These are phyloP conservation scores for Aphaenogaster ashmeadi DNA, from an alignment of 1,140 invertebrate species.

Conservation along the genomic window DNA sequence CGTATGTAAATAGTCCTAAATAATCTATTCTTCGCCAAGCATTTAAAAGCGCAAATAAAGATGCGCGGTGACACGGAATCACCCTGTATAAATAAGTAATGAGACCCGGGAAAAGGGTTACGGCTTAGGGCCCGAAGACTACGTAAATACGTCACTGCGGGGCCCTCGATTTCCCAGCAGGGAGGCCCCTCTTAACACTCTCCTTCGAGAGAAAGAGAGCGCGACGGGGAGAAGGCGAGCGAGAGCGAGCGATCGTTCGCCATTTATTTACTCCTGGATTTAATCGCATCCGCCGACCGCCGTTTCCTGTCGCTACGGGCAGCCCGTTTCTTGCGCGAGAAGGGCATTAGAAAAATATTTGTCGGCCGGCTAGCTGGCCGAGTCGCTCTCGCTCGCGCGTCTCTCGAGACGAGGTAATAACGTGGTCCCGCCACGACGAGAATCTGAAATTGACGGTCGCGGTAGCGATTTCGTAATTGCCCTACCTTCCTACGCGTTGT, in stretches of 20 bases:
- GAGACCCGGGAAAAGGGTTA: conserved; percentile 29
- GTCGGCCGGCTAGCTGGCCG: not conserved
- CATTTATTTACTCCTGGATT: conserved; percentile 73
- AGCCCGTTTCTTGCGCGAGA: conserved; percentile 50
- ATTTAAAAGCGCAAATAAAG: conserved; percentile 14
- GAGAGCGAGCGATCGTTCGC: conserved; percentile 43
- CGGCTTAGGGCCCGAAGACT: conserved; percentile 30
- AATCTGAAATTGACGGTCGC: conserved; percentile 55
- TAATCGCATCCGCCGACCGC: conserved; percentile 71
- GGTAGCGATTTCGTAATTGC: conserved; percentile 57
- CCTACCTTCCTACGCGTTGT: conserved; percentile 6
- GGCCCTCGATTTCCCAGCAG: conserved; percentile 62
- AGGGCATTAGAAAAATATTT: conserved; percentile 54
- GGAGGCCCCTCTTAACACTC: conserved; percentile 54
- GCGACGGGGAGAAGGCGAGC: not conserved
- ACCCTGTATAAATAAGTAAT: conserved; percentile 37
- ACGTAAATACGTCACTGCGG: conserved; percentile 59
- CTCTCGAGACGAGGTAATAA: conserved; percentile 53
- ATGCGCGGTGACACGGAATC: not conserved
- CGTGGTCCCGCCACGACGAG: conserved; percentile 38
- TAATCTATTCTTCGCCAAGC: not conserved
- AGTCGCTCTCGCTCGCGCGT: not conserved
- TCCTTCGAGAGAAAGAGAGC: conserved; percentile 9
- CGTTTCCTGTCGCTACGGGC: conserved; percentile 71
- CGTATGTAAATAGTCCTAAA: not conserved